Conservation (phyloP, 2,888 invertebrate species). For the Microplitis manilae region DNA sequence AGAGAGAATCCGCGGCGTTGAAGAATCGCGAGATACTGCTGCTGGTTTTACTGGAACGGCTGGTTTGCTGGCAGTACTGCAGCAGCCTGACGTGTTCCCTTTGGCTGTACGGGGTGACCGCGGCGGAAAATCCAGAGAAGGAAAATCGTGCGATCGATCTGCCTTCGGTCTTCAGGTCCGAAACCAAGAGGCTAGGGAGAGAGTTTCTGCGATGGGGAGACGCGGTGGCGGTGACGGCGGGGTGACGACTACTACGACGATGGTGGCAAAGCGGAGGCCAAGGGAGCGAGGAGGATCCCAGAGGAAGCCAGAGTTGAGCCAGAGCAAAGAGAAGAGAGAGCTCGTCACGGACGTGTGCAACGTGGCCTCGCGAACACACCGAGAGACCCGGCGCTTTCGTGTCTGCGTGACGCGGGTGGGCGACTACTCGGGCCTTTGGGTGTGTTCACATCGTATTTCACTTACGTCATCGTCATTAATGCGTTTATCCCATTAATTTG, state of each 20-base stretch:
- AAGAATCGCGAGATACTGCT: constrained; percentile 57
- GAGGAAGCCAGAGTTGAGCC: constrained; percentile 35
- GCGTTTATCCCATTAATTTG: background rate
- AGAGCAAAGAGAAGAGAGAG: constrained; percentile 43
- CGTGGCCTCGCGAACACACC: constrained; percentile 58
- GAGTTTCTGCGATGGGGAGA: constrained; percentile 27
- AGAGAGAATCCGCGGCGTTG: constrained; percentile 59
- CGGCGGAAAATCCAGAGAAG: constrained; percentile 69
- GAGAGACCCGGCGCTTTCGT: constrained; percentile 48
- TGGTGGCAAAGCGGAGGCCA: constrained; percentile 36
- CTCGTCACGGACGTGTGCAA: constrained; percentile 60
- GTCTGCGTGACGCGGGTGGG: constrained; percentile 64
- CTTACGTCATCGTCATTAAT: background rate
- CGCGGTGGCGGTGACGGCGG: constrained; percentile 4
- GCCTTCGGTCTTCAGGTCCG: constrained; percentile 70
- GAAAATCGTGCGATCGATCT: constrained; percentile 71
- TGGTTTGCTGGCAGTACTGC: no score
- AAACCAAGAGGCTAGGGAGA: constrained; percentile 59
- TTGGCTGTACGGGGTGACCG: constrained; percentile 60
- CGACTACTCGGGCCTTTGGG: constrained; percentile 59
- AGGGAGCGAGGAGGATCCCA: constrained; percentile 39
- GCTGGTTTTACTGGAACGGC: background rate
- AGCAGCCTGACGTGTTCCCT: constrained; percentile 30
- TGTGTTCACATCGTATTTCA: constrained; percentile 55
- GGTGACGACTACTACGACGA: constrained; percentile 30